Evolutionary conservation across 2,888 invertebrate species (phyloP), one percentile per base, ranked within the genome.

Genomic region (Leucophora obtusa): DNA sequence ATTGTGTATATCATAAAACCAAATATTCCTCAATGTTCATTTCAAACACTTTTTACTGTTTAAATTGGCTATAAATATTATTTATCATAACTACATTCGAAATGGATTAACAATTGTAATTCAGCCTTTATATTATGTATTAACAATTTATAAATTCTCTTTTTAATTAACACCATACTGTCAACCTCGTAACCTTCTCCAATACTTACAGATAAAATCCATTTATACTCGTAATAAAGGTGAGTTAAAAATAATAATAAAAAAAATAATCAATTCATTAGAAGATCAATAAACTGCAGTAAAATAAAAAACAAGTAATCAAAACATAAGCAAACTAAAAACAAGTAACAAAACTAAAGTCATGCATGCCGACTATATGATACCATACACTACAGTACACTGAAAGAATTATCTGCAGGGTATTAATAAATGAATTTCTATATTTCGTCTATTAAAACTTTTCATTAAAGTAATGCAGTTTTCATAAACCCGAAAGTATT

Each of bases 271-370:
- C 38, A 38, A 54, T 66, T 54, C 38, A 66, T 54, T 38, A 65
- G 24, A 18, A 68, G 68, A 68, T 68, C 47, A 68, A 68, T 68
- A 68, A 56, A 56, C 68, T 68, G 17, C n/a, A 58, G 43, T 28
- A 33, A 38, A 47, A 10, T 4, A 21, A 24, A 53, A 53, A 24
- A 35, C 14, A 65, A 33, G 24, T 35, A 58, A 58, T 58, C 18
- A 58, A 58, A 28, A 28, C 21, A 24, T 24, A 54, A 21, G 18
- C 24, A 21, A 54, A 28, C 18, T n/a, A 18, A 53, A 15, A 18
- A 24, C 2, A 24, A 24, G 24, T 24, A n/a, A n/a, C n/a, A n/a
- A n/a, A n/a, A n/a, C n/a, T n/a, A n/a, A n/a, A n/a, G n/a, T n/a
- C n/a, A n/a, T n/a, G n/a, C n/a, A n/a, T n/a, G n/a, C n/a, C n/a